A percentile compares a stretch with the other conserved stretches of the same genome.
phyloP scores from a whole-genome alignment of 2,797 vertebrate species.

The Alectoris magna region DNA sequence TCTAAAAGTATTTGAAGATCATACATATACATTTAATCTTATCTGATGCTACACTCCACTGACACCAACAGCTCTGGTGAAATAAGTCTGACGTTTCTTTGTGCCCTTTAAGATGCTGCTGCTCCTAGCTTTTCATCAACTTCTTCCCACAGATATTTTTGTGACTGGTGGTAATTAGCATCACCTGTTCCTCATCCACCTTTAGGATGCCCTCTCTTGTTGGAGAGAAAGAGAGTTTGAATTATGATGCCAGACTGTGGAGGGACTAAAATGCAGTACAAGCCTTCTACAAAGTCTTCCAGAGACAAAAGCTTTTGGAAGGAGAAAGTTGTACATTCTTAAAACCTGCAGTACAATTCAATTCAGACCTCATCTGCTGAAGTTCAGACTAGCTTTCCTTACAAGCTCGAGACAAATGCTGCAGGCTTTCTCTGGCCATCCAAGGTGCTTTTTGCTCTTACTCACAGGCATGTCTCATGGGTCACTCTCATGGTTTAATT shows the following conservation, averaged over 20 bases:
- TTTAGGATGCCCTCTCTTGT: background rate
- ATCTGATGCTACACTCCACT: background rate
- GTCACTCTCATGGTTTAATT: background rate
- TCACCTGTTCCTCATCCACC: background rate
- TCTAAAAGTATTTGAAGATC: background rate
- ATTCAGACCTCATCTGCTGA: background rate
- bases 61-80: background rate
- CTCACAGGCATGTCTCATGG: background rate
- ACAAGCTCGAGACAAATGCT: background rate
- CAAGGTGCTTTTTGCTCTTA: background rate
- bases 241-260: background rate
- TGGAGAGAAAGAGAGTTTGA: background rate
- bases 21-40: background rate
- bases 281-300: background rate
- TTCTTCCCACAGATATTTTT: background rate
- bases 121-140: background rate
- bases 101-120: background rate
- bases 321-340: background rate
- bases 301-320: background rate
- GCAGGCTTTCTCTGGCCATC: background rate
- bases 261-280: background rate
- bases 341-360: background rate
- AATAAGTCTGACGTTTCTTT: background rate
- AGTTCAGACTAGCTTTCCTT: background rate
- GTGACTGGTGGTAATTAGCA: background rate